Evolutionary conservation across 2,113 vertebrate species (phyloP).

Genomic region (Leucosticte australis): DNA sequence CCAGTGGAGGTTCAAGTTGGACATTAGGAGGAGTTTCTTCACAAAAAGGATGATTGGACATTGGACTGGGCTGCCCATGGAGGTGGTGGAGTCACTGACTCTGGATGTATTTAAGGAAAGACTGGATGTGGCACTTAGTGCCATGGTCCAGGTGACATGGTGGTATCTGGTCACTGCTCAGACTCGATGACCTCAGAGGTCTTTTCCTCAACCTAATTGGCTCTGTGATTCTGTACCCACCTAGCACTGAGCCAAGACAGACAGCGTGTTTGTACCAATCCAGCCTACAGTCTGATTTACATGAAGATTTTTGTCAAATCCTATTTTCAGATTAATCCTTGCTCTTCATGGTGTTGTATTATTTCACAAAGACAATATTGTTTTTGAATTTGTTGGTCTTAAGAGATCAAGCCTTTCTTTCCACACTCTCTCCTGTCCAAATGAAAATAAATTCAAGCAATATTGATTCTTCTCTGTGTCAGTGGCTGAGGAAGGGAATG

Average conservation of each 20-base stretch:
- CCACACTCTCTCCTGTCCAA: not conserved
- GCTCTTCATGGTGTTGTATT: not conserved
- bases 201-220: not conserved
- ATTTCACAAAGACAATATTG: not conserved
- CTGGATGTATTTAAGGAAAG: not conserved
- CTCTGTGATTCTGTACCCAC: not conserved
- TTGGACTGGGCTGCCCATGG: not conserved
- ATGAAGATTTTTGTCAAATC: not conserved
- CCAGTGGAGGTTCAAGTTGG: not conserved
- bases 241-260: not conserved
- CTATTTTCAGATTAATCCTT: not conserved
- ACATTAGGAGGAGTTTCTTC: not conserved
- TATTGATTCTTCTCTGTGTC: not conserved
- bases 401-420: not conserved
- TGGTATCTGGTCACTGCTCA: fast-evolving
- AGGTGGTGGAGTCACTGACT: not conserved
- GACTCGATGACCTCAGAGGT: fast-evolving
- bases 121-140: not conserved
- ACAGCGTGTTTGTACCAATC: not conserved
- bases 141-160: not conserved
- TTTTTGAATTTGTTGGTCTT: not conserved
- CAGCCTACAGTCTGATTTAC: not conserved
- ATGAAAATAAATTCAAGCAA: not conserved
- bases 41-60: not conserved
- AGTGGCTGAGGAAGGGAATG: not conserved